Base-by-base conservation (phyloP, 1,140 invertebrate genomes). In the Mercenaria mercenaria region DNA sequence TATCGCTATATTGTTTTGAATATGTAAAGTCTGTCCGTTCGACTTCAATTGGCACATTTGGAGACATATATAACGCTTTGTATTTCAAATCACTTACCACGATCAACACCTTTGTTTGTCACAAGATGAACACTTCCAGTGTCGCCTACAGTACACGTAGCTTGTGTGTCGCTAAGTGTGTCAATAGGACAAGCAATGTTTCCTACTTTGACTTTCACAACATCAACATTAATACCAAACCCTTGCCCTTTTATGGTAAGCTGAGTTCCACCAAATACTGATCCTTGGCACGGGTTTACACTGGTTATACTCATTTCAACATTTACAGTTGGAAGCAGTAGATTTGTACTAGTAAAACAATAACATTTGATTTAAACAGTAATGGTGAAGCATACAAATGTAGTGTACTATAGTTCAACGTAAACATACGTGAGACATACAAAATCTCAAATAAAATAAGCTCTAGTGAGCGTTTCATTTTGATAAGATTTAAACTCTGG, bases 191-290 rank as follows among this genome's bases (percentile, higher is more conserved):
- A 95, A 18, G 26, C 47, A 23, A 85, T 56, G 11, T 59, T 32
- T 15, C 92, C 93, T 34, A 95, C 69, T 23, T 50, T 92, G 23
- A 95, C 91, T 8, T 90, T 82, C 15, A 92, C 91, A 15, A n/a
- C 20, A 1, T 90, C 79, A n/a, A 6, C 80, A 82, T 91, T 81
- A 13, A 15, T 87, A 32, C 85, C 88, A 85, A 95, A 95, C 15
- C 94, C 94, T 32, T 59, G 50, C 3, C 94, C 95, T 26, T 90
- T 87, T 26, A 95, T 90, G 11, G 92, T 94, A 4, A 95, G 56
- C 26, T 80, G 15, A 3, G 94, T 95, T 0, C 94, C 95, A 39
- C 95, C 95, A 29, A 92, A 83, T 18, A 94, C 29, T 0, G 94
- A 94, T 8, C 94, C 94, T 29, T 74, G 67, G 0, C 34, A 23